Evolutionary conservation across 2,888 invertebrate genomes (phyloP), one percentile per base, ranked within the genome.

Genomic region (Apotomis betuletana): DNA sequence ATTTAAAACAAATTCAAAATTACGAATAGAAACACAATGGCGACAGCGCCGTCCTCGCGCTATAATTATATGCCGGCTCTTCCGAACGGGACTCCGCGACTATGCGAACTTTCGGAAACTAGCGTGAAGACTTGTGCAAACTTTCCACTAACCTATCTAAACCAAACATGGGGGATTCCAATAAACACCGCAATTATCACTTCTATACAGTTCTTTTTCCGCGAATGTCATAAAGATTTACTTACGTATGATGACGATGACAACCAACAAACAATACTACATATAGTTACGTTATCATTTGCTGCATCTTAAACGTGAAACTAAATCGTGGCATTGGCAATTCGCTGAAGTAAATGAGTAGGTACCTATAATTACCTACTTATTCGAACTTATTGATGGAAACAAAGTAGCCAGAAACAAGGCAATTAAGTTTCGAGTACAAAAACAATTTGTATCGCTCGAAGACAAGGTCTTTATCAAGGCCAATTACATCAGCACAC

Each of bases 1-100:
- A 49, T 58, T 58, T 36, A 67, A 67, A 67, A 27, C 44, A 65
- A 65, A 65, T 63, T 52, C 41, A 57, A 15, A 15, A 15, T 65
- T 67, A 57, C n/a, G 36, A 46, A 57, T 57, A 67, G 46, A 57
- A 67, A 58, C 49, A 49, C 63, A 54, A 64, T 49, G 58, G n/a
- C 49, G 54, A 54, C 13, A 54, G 5, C 41, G 13, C 54, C 55
- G 64, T 55, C 64, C 64, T 64, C 15, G 10, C 5, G 64, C 64
- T 64, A 55, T 54, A 41, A 41, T 41, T 41, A 64, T 55, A 64
- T 64, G 52, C 54, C 55, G 55, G 27, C 49, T 12, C 55, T 41
- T 41, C 41, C 3, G 41, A 41, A 41, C 41, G 5, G 5, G 41
- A 41, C 41, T 6, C 5, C 41, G 5, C 41, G 27, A 27, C 27